Percentiles rank a stretch among this genome's conserved stretches.
Conservation (phyloP, 2,888 invertebrate genomes). For the Tryphoninae sp. region DNA sequence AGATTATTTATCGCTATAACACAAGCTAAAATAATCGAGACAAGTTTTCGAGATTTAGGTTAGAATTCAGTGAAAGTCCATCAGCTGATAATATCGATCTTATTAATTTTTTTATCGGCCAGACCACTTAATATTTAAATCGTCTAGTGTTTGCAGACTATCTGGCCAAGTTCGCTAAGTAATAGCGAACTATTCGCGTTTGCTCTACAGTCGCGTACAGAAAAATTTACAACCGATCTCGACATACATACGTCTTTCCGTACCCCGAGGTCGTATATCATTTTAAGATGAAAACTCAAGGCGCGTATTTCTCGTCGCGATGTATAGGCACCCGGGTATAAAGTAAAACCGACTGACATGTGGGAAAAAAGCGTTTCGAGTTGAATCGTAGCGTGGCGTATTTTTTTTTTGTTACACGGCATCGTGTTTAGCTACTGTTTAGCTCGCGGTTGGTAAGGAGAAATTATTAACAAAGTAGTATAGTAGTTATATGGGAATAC, state of each 20-base stretch:
- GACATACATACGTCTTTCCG: constrained; percentile 8
- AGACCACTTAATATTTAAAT: neutral
- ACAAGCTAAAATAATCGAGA: neutral
- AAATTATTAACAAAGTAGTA: constrained; percentile 50
- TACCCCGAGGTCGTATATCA: constrained; percentile 29
- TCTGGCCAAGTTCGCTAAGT: neutral
- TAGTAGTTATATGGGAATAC: constrained; percentile 9
- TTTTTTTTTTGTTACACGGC: constrained; percentile 29
- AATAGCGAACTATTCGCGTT: neutral
- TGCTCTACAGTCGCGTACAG: neutral
- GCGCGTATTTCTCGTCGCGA: constrained; percentile 4
- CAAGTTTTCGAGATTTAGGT: constrained; percentile 35
- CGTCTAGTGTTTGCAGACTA: neutral
- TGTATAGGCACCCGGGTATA: constrained; percentile 20
- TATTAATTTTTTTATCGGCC: neutral
- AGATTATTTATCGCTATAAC: neutral
- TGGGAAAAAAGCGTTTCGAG: constrained; percentile 47
- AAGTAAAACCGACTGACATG: constrained; percentile 44
- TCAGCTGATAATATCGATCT: constrained; percentile 20
- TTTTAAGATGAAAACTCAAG: constrained; percentile 49
- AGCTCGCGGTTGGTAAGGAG: constrained; percentile 27
- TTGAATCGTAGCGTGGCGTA: constrained; percentile 15
- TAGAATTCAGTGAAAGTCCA: constrained; percentile 29
- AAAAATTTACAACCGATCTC: neutral
- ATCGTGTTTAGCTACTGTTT: constrained; percentile 25